These are phyloP conservation scores for Hypomecis punctinalis DNA, from an alignment of 2,888 invertebrate species.

Conservation along the genomic window DNA sequence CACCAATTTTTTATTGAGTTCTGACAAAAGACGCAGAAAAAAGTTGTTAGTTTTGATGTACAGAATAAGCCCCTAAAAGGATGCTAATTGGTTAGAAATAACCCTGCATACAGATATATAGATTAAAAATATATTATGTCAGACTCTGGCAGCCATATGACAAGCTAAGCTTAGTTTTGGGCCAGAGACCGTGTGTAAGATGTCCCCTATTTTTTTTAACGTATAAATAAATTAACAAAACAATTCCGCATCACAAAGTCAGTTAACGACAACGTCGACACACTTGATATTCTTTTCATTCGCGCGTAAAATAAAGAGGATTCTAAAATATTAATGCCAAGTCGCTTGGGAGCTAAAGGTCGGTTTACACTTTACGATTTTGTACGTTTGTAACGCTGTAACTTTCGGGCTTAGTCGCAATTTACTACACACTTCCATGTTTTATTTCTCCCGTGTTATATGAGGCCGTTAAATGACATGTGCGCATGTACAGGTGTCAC, in stretches of 20 bases:
- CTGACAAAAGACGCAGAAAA: too few species aligned
- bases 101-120: too few species aligned
- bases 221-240: too few species aligned
- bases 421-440: constrained; percentile 30
- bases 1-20: too few species aligned
- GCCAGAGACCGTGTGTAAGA: too few species aligned
- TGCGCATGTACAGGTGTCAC: constrained; percentile 28
- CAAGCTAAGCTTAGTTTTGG: not conserved
- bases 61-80: too few species aligned
- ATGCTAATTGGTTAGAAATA: too few species aligned
- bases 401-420: constrained; percentile 23
- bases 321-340: constrained; percentile 47
- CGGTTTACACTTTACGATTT: constrained; percentile 36
- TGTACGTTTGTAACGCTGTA: constrained; percentile 31
- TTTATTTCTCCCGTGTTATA: constrained; percentile 34
- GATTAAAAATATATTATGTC: too few species aligned
- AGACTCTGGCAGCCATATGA: too few species aligned
- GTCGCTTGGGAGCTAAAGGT: constrained; percentile 28
- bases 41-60: too few species aligned
- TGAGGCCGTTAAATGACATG: constrained; percentile 28
- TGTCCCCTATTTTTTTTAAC: too few species aligned
- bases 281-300: constrained; percentile 39
- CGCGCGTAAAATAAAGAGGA: constrained; percentile 45
- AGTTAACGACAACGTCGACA: constrained; percentile 16
- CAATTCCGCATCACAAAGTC: constrained; percentile 20